phyloP scores from a whole-genome alignment of 1,140 invertebrate genomes.

The Bombus impatiens region DNA sequence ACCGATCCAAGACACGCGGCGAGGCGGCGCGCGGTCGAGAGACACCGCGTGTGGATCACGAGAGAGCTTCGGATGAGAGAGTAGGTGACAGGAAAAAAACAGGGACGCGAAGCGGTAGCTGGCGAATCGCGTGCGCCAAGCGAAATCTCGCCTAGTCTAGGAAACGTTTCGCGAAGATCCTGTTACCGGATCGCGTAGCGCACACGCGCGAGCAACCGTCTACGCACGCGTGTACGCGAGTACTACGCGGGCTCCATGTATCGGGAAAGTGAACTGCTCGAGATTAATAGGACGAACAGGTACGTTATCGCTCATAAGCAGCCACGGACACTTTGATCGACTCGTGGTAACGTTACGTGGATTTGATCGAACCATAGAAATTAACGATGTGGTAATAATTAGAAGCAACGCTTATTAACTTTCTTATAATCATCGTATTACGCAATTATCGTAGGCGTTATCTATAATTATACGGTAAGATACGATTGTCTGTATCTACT shows the following conservation, averaged over 20 bases:
- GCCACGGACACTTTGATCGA: no score
- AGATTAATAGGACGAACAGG: conserved; percentile 65
- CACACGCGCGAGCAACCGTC: neutral
- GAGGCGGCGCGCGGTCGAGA: neutral
- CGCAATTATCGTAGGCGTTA: no score
- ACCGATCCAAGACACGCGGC: neutral
- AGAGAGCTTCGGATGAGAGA: neutral
- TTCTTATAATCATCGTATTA: no score
- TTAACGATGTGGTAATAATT: no score
- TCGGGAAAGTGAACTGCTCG: conserved; percentile 72
- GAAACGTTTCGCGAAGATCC: conserved; percentile 70
- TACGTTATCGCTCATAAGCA: neutral
- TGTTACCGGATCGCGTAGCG: conserved; percentile 63
- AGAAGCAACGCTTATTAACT: no score
- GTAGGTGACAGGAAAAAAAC: conserved; percentile 39
- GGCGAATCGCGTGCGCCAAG: conserved; percentile 63
- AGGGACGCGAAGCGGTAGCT: conserved; percentile 15
- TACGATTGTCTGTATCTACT: no score
- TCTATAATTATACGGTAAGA: no score
- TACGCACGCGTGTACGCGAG: neutral
- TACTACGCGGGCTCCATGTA: neutral
- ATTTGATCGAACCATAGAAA: no score
- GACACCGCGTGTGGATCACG: neutral
- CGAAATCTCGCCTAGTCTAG: conserved; percentile 65
- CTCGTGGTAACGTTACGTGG: no score